phyloP scores from a whole-genome alignment of 2,797 vertebrate species.

The Chiropotes sagulatus region DNA sequence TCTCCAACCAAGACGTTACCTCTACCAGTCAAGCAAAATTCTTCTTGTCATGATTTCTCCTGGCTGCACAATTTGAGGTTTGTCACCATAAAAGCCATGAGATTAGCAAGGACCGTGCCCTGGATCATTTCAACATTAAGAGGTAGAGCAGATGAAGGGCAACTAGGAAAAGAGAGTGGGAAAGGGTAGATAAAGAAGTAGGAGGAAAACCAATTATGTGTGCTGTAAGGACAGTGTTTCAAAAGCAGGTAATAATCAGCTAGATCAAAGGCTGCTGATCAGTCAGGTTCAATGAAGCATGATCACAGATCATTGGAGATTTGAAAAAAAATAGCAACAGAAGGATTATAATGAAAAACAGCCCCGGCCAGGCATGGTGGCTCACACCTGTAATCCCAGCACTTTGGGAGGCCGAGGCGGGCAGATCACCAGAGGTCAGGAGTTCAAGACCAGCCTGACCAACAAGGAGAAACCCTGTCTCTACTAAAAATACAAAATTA shows the following conservation, averaged over 20 bases:
- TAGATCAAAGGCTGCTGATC: not conserved
- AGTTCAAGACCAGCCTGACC: too few species aligned
- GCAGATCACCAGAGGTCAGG: too few species aligned
- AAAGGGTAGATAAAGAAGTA: not conserved
- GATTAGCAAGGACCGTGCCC: not conserved
- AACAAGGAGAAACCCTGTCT: too few species aligned
- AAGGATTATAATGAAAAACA: not conserved
- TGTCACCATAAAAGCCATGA: not conserved
- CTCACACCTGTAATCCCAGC: too few species aligned
- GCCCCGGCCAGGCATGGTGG: too few species aligned
- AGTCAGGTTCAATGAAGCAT: not conserved
- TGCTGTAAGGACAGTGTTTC: not conserved
- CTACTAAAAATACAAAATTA: too few species aligned
- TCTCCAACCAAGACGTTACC: not conserved
- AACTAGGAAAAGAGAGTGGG: not conserved
- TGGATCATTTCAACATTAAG: not conserved
- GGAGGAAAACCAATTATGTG: not conserved
- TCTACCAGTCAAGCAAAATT: not conserved
- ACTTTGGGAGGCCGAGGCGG: too few species aligned
- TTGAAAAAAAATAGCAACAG: not conserved
- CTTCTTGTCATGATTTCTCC: not conserved
- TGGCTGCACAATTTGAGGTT: not conserved
- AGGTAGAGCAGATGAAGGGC: not conserved
- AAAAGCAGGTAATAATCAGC: not conserved
- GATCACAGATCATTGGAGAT: not conserved